These are phyloP conservation scores for Artemia sp. DNA, from an alignment of 2,888 invertebrate genomes.

Conservation along the genomic window DNA sequence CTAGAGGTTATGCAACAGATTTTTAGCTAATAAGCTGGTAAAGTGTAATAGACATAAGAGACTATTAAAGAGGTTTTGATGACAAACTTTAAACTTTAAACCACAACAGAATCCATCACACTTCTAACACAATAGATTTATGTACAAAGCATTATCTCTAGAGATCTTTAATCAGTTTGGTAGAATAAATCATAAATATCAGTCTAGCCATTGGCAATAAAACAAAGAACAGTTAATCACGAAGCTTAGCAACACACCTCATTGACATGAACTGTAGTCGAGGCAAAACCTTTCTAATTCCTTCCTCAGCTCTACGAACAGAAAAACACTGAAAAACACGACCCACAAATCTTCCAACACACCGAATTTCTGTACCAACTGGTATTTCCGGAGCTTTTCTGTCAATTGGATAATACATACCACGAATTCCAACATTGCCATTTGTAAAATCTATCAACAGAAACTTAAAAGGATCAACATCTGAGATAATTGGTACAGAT, in stretches of 20 bases:
- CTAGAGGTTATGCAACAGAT: no score
- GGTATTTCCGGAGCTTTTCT: neutral
- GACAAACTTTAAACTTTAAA: no score
- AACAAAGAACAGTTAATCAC: neutral
- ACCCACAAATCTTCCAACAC: slow-evolving; percentile 11
- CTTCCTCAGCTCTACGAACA: neutral
- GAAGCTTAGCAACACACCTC: neutral
- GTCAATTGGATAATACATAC: neutral
- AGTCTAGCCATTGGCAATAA: no score
- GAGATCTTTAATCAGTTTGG: no score
- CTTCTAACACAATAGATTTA: no score
- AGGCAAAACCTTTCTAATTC: neutral
- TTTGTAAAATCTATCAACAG: neutral
- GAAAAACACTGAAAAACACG: slow-evolving; percentile 3
- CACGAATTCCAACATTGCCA: slow-evolving; percentile 6
- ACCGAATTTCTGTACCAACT: neutral
- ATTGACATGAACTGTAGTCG: neutral
- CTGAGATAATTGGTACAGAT: neutral
- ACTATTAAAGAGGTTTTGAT: no score
- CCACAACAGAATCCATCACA: no score
- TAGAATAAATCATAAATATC: no score
- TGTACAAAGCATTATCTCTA: no score
- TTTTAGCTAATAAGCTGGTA: no score
- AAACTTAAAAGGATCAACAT: neutral
- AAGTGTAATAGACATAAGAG: no score